Conservation (phyloP, 2,888 invertebrate species). For the Ethmia dodecea region DNA sequence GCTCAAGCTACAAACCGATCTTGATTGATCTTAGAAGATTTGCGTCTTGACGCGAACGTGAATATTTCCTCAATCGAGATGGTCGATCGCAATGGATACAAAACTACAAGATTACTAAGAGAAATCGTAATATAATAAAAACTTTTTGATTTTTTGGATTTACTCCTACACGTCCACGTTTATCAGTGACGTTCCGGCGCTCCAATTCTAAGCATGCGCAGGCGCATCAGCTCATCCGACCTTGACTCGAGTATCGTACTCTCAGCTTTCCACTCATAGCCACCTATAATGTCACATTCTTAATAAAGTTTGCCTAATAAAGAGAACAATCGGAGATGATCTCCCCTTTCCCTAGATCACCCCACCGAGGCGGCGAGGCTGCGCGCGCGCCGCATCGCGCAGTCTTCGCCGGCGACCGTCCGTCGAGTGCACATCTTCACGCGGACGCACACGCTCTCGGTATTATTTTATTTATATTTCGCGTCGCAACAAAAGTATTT, state of each 20-base stretch:
- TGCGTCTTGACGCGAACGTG: too few relatives aligned
- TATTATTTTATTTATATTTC: conserved; percentile 21
- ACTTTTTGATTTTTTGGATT: too few relatives aligned
- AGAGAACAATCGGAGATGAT: conserved; percentile 21
- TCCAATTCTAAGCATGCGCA: too few relatives aligned
- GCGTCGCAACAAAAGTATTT: conserved; percentile 8
- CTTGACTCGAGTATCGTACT: conserved; percentile 1
- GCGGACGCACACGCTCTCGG: conserved; percentile 24
- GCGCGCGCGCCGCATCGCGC: conserved; percentile 29
- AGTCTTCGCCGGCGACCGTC: conserved; percentile 39
- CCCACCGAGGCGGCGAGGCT: conserved; percentile 26
- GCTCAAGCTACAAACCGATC: too few relatives aligned
- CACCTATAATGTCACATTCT: conserved; percentile 4
- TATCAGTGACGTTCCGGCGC: too few relatives aligned
- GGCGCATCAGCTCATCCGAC: background rate
- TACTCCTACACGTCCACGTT: too few relatives aligned
- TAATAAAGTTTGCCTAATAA: conserved; percentile 32
- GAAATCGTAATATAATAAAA: too few relatives aligned
- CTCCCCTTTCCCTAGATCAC: conserved; percentile 15
- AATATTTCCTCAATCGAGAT: too few relatives aligned
- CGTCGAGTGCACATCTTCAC: conserved; percentile 45
- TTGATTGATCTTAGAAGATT: too few relatives aligned
- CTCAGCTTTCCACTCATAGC: conserved; percentile 3
- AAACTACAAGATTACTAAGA: too few relatives aligned
- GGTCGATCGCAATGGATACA: too few relatives aligned